phyloP scores from a whole-genome alignment of 1,140 invertebrate species.

The Leptinotarsa undecemlineata region DNA sequence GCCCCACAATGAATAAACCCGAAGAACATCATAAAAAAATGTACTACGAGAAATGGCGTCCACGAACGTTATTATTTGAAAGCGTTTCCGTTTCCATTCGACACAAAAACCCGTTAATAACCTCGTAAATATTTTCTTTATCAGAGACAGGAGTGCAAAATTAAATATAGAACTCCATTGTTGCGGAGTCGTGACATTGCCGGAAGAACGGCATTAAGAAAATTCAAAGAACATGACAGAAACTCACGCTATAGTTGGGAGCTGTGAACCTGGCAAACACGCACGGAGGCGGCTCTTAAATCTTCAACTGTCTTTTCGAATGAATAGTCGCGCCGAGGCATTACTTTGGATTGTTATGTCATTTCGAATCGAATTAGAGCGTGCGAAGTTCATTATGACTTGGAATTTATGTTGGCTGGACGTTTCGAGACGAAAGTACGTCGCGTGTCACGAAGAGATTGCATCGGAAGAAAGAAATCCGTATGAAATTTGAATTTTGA shows the following conservation, averaged over 20 bases:
- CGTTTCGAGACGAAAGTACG: too few relatives aligned
- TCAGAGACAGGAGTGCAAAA: constrained; percentile 2
- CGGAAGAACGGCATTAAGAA: constrained; percentile 5
- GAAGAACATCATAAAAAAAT: neutral
- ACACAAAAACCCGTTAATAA: constrained; percentile 3
- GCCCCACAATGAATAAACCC: neutral
- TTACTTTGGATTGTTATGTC: neutral
- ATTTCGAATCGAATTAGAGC: neutral
- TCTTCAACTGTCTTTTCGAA: neutral
- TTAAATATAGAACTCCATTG: constrained; percentile 6
- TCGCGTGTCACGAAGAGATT: too few relatives aligned
- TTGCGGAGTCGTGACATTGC: constrained; percentile 4
- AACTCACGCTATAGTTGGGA: constrained; percentile 5
- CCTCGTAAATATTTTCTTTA: constrained; percentile 4
- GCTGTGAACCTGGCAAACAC: neutral
- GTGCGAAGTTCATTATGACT: neutral
- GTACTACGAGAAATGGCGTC: neutral
- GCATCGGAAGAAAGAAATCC: too few relatives aligned
- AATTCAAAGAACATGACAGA: constrained; percentile 5
- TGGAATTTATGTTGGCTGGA: too few relatives aligned
- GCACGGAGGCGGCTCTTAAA: neutral
- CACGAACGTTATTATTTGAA: constrained; percentile 3
- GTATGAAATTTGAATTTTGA: too few relatives aligned
- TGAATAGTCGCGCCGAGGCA: neutral
- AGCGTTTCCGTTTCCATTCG: constrained; percentile 2